These are phyloP conservation scores for Elachura formosa DNA, from an alignment of 2,113 vertebrate species.

Conservation along the genomic window DNA sequence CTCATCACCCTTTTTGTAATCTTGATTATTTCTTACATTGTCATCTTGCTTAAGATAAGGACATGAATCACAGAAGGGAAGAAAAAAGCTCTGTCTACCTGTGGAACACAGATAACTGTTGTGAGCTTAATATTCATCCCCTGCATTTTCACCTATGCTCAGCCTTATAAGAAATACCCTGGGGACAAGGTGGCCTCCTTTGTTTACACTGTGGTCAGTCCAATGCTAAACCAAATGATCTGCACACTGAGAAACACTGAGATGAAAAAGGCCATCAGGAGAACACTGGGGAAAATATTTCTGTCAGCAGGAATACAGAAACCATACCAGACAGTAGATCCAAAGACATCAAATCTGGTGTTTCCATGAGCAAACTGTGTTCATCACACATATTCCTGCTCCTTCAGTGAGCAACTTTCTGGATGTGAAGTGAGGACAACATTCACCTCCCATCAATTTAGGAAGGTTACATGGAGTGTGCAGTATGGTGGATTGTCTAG, in stretches of 20 bases:
- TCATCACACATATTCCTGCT: not conserved
- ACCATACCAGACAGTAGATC: not conserved
- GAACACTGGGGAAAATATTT: not conserved
- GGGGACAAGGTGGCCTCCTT: constrained; percentile 21
- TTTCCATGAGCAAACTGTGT: not conserved
- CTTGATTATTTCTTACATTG: constrained; percentile 22
- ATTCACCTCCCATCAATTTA: not conserved
- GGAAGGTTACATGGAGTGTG: not conserved
- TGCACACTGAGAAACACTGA: constrained; percentile 56
- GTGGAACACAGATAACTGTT: constrained; percentile 43
- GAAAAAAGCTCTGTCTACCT: constrained; percentile 54
- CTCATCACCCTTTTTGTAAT: constrained; percentile 1
- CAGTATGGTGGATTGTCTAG: not conserved
- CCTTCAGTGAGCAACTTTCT: not conserved
- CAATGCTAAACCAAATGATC: constrained; percentile 32
- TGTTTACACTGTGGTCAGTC: constrained; percentile 33
- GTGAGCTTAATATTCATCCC: constrained; percentile 53
- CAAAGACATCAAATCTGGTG: not conserved
- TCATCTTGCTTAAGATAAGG: not conserved
- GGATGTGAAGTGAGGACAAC: not conserved
- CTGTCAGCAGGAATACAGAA: not conserved
- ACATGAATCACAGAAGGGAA: not conserved
- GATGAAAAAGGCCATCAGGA: constrained; percentile 9
- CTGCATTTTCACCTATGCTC: constrained; percentile 52
- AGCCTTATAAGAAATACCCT: not conserved